Percentiles rank a stretch among this genome's conserved stretches.
phyloP scores from a whole-genome alignment of 2,113 vertebrate species.

The Mugil cephalus region DNA sequence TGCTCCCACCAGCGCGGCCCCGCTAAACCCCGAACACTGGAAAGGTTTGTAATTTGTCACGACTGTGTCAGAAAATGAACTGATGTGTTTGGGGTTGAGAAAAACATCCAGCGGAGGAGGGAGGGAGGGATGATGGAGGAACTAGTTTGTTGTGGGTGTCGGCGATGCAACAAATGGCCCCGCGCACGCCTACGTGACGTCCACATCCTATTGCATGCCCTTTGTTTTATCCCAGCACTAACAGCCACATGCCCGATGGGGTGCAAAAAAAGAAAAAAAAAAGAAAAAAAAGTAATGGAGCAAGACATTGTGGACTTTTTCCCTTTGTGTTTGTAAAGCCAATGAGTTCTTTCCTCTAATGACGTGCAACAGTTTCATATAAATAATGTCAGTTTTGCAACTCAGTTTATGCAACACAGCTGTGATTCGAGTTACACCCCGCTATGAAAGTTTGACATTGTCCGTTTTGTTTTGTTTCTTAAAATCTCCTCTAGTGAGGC shows the following conservation, averaged over 20 bases:
- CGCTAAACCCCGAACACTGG: constrained; percentile 24
- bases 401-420: constrained; percentile 40
- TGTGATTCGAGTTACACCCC: constrained; percentile 23
- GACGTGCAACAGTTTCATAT: constrained; percentile 29
- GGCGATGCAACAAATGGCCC: constrained; percentile 50
- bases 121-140: constrained; percentile 3
- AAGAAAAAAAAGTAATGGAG: too few species aligned
- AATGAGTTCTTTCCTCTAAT: constrained; percentile 22
- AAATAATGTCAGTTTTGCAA: constrained; percentile 39
- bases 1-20: constrained; percentile 23
- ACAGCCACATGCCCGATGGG: constrained; percentile 10
- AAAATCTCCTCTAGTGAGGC: constrained; percentile 5
- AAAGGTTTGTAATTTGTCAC: constrained; percentile 73
- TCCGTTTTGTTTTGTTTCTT: constrained; percentile 5
- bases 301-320: not conserved
- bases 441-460: constrained; percentile 11
- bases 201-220: constrained; percentile 23
- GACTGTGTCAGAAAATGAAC: constrained; percentile 54
- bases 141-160: constrained; percentile 60
- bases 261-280: not conserved
- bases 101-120: constrained; percentile 29
- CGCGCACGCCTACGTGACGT: constrained; percentile 10
- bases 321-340: constrained; percentile 5
- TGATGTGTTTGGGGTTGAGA: constrained; percentile 69
- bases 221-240: constrained; percentile 30